Evolutionary conservation across 2,113 vertebrate genomes (phyloP).

Genomic region (Oncorhynchus tshawytscha): DNA sequence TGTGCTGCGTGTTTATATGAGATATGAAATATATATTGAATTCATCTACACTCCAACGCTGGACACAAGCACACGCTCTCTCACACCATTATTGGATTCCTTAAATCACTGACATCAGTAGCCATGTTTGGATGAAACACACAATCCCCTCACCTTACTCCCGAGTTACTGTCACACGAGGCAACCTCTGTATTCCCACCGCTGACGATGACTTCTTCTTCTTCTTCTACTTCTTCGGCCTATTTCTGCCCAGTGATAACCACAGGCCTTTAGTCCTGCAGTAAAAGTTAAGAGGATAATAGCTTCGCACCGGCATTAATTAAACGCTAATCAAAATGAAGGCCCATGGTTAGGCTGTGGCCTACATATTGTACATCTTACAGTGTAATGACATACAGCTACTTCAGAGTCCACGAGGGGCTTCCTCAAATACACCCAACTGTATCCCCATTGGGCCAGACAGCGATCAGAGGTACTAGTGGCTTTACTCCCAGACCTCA

Average conservation of each 20-base stretch:
- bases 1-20: slow-evolving; percentile 30
- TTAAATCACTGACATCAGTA: slow-evolving; percentile 64
- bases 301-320: neutral
- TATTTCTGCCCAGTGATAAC: neutral
- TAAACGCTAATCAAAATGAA: neutral
- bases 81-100: slow-evolving; percentile 56
- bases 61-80: slow-evolving; percentile 8
- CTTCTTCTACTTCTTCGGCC: neutral
- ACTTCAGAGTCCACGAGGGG: neutral
- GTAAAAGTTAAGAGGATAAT: neutral
- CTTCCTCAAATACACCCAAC: neutral
- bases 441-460: no score
- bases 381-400: neutral
- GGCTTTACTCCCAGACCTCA: neutral
- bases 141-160: neutral
- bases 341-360: neutral
- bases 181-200: neutral
- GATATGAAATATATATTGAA: slow-evolving; percentile 70
- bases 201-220: neutral
- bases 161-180: neutral
- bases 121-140: neutral
- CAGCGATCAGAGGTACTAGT: no score
- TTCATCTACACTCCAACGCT: slow-evolving; percentile 32
- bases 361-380: neutral
- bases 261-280: neutral